phyloP scores from a whole-genome alignment of 2,888 invertebrate species.

The Elmis aenea region DNA sequence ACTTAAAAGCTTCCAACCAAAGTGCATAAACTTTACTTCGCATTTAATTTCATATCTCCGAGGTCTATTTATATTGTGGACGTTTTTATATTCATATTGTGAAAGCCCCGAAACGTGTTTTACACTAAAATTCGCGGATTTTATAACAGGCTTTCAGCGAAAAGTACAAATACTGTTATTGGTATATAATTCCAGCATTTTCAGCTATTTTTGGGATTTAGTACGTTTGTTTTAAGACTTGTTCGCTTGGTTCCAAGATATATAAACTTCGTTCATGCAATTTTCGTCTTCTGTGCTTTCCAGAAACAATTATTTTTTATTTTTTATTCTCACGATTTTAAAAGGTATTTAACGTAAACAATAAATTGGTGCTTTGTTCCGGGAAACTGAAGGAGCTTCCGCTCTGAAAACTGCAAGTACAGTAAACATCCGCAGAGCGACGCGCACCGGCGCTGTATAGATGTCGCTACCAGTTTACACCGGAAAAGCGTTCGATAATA shows the following conservation, averaged over 20 bases:
- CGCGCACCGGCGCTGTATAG: conserved; percentile 9
- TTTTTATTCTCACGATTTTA: too few relatives aligned
- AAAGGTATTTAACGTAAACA: too few relatives aligned
- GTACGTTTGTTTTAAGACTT: too few relatives aligned
- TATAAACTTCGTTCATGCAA: too few relatives aligned
- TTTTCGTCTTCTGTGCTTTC: too few relatives aligned
- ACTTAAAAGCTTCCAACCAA: conserved; percentile 7
- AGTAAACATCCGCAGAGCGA: conserved; percentile 10
- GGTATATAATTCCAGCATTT: conserved; percentile 17
- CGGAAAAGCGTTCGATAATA: conserved; percentile 5
- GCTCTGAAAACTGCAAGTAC: conserved; percentile 5
- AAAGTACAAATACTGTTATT: conserved; percentile 19
- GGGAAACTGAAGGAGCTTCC: conserved; percentile 12
- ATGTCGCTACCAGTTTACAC: conserved; percentile 14
- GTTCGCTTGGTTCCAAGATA: too few relatives aligned
- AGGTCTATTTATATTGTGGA: conserved; percentile 13
- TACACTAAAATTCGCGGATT: conserved; percentile 14
- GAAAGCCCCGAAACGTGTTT: conserved; percentile 17
- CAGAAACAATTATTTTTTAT: too few relatives aligned
- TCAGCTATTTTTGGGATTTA: too few relatives aligned
- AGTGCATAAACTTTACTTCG: conserved; percentile 11
- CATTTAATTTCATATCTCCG: conserved; percentile 15
- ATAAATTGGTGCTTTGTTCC: conserved; percentile 18
- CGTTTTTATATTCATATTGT: conserved; percentile 12
- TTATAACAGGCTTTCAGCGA: conserved; percentile 13